Conservation (phyloP, 2,797 vertebrate species). For the Capromys pilorides region DNA sequence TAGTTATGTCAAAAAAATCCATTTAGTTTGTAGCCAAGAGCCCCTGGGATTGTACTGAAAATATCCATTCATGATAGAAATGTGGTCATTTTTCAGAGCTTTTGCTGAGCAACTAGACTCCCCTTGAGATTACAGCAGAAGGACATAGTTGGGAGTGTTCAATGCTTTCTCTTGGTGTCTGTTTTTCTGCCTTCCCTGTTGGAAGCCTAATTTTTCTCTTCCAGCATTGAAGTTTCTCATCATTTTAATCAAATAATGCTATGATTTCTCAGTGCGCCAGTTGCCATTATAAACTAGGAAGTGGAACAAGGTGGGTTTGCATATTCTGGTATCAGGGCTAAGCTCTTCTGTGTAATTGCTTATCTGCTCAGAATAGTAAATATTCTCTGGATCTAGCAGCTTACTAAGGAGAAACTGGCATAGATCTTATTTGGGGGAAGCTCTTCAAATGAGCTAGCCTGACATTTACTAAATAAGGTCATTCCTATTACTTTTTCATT, state of each 20-base stretch:
- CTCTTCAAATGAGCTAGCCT: constrained; percentile 15
- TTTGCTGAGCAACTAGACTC: constrained; percentile 1
- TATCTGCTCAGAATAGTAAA: constrained; percentile 41
- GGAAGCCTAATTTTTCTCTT: neutral
- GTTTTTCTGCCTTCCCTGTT: constrained; percentile 9
- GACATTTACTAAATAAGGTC: neutral
- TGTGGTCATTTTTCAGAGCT: constrained; percentile 5
- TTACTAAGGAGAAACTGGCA: neutral
- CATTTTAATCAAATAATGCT: constrained; percentile 43
- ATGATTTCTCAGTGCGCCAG: constrained; percentile 20
- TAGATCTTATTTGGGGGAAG: constrained; percentile 2
- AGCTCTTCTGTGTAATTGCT: neutral
- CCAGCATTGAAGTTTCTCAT: neutral
- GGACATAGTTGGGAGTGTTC: neutral
- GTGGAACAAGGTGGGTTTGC: neutral
- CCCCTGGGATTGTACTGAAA: neutral
- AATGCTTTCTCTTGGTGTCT: neutral
- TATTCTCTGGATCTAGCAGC: neutral
- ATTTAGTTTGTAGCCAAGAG: neutral
- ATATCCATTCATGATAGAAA: constrained; percentile 1
- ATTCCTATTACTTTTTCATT: constrained; percentile 34
- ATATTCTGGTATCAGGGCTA: neutral
- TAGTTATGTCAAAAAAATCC: constrained; percentile 26
- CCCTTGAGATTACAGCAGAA: neutral
- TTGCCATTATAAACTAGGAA: constrained; percentile 25